Conservation (phyloP, 2,113 vertebrate species). For the Tiliqua scincoides region DNA sequence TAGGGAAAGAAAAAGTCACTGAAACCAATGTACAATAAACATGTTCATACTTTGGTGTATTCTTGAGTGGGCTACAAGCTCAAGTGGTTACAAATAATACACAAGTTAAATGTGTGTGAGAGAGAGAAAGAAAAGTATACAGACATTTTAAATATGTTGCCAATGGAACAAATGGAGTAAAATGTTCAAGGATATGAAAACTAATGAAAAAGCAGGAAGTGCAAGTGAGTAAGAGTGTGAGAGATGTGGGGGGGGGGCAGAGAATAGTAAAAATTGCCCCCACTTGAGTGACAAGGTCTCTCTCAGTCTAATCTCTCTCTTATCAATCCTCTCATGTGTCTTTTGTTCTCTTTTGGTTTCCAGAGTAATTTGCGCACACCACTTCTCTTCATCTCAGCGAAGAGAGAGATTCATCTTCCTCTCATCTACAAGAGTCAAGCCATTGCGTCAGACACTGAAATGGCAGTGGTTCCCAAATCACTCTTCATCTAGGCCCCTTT, state of each 20-base stretch:
- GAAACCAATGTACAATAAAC: neutral
- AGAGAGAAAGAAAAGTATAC: neutral
- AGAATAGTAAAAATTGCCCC: neutral
- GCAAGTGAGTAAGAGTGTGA: neutral
- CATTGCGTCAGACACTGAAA: too few relatives aligned
- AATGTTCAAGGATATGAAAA: neutral
- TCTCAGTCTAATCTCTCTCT: neutral
- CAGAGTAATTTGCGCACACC: neutral
- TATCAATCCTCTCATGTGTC: neutral
- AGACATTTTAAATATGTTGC: too few relatives aligned
- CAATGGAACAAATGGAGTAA: neutral
- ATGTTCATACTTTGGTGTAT: neutral
- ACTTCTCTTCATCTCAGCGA: neutral
- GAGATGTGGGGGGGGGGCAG: too few relatives aligned
- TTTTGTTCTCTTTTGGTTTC: neutral
- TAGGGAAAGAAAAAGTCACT: too few relatives aligned
- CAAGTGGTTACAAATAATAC: neutral
- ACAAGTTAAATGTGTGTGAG: neutral
- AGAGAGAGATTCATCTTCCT: too few relatives aligned
- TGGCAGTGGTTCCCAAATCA: too few relatives aligned
- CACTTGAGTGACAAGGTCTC: neutral
- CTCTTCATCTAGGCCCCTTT: neutral
- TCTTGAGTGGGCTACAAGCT: neutral
- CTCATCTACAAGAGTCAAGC: neutral
- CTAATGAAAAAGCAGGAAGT: neutral